Percentiles rank a stretch among this genome's conserved stretches.
These are phyloP conservation scores for Schrankia costaestrigalis DNA, from an alignment of 2,888 invertebrate genomes.

Conservation along the genomic window DNA sequence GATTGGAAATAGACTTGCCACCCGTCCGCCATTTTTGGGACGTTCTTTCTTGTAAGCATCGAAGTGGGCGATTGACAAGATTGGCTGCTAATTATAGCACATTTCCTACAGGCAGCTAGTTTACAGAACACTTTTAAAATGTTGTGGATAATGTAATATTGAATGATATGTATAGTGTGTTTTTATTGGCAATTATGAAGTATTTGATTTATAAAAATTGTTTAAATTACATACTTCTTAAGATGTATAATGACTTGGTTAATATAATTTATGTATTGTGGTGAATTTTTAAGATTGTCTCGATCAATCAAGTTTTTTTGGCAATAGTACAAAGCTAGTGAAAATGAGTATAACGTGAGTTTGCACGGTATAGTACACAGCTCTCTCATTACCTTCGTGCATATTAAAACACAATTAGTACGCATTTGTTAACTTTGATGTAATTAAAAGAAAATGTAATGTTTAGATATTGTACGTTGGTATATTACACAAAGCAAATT, in stretches of 20 bases:
- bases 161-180: no score
- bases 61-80: slow-evolving; percentile 6
- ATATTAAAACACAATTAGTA: slow-evolving; percentile 24
- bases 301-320: slow-evolving; percentile 18
- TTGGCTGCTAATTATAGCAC: slow-evolving; percentile 7
- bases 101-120: no score
- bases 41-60: slow-evolving; percentile 16
- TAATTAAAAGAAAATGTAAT: no score
- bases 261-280: slow-evolving; percentile 10
- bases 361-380: slow-evolving; percentile 11
- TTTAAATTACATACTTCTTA: no score
- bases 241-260: neutral
- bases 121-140: neutral
- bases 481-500: no score
- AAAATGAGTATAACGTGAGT: slow-evolving; percentile 17
- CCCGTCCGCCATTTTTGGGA: slow-evolving; percentile 26
- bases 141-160: no score
- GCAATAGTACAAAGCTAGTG: slow-evolving; percentile 18
- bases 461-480: no score
- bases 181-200: no score
- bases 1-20: slow-evolving; percentile 29
- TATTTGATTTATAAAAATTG: no score
- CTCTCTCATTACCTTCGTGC: slow-evolving; percentile 5
- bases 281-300: slow-evolving; percentile 13
- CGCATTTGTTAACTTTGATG: slow-evolving; percentile 28